Percentiles rank a stretch among this genome's conserved stretches.
These are phyloP conservation scores for Cydia splendana DNA, from an alignment of 1,140 invertebrate species.

Conservation along the genomic window DNA sequence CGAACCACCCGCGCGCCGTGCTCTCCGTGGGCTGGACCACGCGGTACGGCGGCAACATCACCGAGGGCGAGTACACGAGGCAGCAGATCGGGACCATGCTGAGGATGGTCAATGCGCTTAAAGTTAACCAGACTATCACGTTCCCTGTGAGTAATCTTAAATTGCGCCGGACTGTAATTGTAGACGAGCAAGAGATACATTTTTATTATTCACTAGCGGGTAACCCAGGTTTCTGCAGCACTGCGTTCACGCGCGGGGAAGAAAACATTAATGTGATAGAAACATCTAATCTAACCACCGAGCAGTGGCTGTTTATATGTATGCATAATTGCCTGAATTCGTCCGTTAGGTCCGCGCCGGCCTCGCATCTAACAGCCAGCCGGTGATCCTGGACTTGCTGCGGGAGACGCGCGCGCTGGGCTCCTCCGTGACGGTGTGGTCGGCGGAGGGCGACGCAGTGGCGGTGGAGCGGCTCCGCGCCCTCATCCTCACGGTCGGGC, in stretches of 20 bases:
- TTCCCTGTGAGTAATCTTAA: conserved; percentile 83
- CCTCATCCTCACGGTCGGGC: conserved; percentile 82
- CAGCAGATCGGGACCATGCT: conserved; percentile 88
- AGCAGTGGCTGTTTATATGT: too few relatives aligned
- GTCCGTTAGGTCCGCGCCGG: conserved; percentile 86
- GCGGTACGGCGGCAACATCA: conserved; percentile 78
- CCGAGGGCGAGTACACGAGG: conserved; percentile 83
- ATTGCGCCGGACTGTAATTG: not conserved
- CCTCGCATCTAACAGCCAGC: conserved; percentile 83
- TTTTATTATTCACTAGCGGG: too few relatives aligned
- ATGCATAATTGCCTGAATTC: too few relatives aligned
- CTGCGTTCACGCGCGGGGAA: too few relatives aligned
- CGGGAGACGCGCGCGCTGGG: conserved; percentile 67
- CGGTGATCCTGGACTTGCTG: conserved; percentile 79
- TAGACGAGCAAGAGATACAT: not conserved
- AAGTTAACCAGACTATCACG: conserved; percentile 85
- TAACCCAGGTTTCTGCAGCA: too few relatives aligned
- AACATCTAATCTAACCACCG: too few relatives aligned
- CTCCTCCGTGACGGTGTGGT: conserved; percentile 88
- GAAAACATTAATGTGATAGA: too few relatives aligned
- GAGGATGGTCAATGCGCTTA: conserved; percentile 80
- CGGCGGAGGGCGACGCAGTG: conserved; percentile 81
- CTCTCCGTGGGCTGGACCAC: conserved; percentile 95
- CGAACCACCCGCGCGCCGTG: conserved; percentile 83
- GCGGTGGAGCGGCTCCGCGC: conserved; percentile 81